These are phyloP conservation scores for Drosophila paulistorum DNA, from an alignment of 1,140 invertebrate species.

Conservation along the genomic window DNA sequence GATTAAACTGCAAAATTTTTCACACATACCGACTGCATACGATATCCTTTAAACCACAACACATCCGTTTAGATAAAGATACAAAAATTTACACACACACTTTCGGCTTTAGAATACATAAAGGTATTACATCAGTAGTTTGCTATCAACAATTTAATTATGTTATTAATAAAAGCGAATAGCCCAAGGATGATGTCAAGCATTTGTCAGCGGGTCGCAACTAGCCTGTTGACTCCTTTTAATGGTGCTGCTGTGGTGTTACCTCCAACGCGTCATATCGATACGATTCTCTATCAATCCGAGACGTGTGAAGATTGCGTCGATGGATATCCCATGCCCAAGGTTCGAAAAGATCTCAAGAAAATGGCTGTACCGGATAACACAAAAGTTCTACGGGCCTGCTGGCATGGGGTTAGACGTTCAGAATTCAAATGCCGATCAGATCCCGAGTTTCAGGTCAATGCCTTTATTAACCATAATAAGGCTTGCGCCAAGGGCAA, in stretches of 20 bases:
- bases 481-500: slow-evolving; percentile 24
- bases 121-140: no score
- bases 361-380: not conserved
- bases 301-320: slow-evolving; percentile 38
- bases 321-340: not conserved
- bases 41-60: not conserved
- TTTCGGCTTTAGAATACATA: no score
- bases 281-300: slow-evolving; percentile 10
- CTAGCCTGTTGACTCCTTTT: not conserved
- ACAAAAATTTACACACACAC: no score
- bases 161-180: not conserved
- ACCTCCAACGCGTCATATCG: not conserved
- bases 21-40: not conserved
- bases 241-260: not conserved
- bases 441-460: slow-evolving; percentile 44
- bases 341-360: slow-evolving; percentile 17
- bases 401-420: slow-evolving; percentile 49
- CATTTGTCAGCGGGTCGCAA: not conserved
- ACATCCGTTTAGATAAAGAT: no score
- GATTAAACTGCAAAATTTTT: not conserved
- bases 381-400: slow-evolving; percentile 16
- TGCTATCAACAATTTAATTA: not conserved
- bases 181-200: not conserved
- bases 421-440: slow-evolving; percentile 62
- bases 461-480: slow-evolving; percentile 19